Evolutionary conservation across 2,113 vertebrate genomes (phyloP).

Genomic region (Manacus vitellinus): DNA sequence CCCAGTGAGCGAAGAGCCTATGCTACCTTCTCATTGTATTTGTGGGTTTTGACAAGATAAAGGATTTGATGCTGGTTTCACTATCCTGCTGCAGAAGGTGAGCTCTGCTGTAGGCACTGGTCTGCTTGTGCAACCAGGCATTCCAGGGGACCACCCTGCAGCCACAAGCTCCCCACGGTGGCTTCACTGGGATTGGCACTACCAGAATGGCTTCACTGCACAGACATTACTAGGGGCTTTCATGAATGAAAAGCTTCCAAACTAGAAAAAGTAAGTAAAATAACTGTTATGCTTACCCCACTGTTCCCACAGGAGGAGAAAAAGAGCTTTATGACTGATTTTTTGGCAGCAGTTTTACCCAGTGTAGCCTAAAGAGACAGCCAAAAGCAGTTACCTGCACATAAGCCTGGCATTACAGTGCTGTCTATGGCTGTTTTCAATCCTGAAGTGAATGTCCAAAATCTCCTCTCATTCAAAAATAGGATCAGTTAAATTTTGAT

Average conservation of each 20-base stretch:
- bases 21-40: rapidly evolving
- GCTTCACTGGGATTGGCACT: rapidly evolving
- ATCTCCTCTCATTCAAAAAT: not conserved
- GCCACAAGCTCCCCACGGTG: rapidly evolving
- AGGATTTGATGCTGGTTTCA: not conserved
- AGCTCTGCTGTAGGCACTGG: not conserved
- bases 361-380: not conserved
- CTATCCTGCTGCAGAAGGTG: too few relatives aligned
- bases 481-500: not conserved
- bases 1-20: not conserved
- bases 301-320: not conserved
- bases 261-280: not conserved
- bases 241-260: not conserved
- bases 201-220: not conserved
- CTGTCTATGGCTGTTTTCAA: not conserved
- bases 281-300: not conserved
- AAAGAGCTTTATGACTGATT: not conserved
- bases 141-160: rapidly evolving
- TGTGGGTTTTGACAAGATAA: not conserved
- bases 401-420: not conserved
- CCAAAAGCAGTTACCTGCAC: not conserved
- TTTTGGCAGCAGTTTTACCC: not conserved
- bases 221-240: rapidly evolving
- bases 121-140: not conserved
- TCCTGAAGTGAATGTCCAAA: not conserved